Conservation (phyloP, 1,140 invertebrate species). For the Cotesia vestalis region DNA sequence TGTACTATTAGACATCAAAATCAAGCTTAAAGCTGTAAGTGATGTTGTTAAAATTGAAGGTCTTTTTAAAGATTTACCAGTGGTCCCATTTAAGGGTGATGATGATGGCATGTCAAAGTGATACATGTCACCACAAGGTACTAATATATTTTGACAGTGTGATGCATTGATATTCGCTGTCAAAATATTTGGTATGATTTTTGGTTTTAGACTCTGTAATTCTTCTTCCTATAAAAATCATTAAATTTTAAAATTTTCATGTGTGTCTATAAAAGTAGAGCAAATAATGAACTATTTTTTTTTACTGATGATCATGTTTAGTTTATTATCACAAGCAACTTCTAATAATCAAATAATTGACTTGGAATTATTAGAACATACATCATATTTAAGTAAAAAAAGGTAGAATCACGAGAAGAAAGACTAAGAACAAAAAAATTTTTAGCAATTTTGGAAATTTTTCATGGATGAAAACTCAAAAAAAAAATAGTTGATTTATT, state of each 20-base stretch:
- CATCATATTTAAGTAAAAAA: too few relatives aligned
- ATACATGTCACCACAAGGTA: constrained; percentile 42
- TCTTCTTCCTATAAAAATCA: constrained; percentile 55
- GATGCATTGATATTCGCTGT: constrained; percentile 16
- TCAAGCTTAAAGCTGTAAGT: constrained; percentile 52
- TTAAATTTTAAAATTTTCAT: constrained; percentile 11
- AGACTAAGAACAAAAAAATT: too few relatives aligned
- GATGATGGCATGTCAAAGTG: constrained; percentile 20
- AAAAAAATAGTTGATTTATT: too few relatives aligned
- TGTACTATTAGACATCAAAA: constrained; percentile 50
- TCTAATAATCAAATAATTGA: too few relatives aligned
- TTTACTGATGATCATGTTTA: too few relatives aligned
- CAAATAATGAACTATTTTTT: too few relatives aligned
- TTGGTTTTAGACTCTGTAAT: constrained; percentile 64
- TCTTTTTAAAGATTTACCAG: background rate
- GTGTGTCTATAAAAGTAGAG: background rate
- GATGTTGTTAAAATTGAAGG: constrained; percentile 40
- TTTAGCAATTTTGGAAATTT: too few relatives aligned
- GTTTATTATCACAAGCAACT: too few relatives aligned
- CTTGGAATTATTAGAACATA: too few relatives aligned
- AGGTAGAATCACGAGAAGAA: too few relatives aligned
- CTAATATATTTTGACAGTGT: constrained; percentile 42
- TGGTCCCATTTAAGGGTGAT: background rate
- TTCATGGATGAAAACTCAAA: too few relatives aligned
- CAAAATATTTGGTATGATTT: constrained; percentile 28